phyloP scores from a whole-genome alignment of 1,140 invertebrate genomes.

The Papilio aristodemus region DNA sequence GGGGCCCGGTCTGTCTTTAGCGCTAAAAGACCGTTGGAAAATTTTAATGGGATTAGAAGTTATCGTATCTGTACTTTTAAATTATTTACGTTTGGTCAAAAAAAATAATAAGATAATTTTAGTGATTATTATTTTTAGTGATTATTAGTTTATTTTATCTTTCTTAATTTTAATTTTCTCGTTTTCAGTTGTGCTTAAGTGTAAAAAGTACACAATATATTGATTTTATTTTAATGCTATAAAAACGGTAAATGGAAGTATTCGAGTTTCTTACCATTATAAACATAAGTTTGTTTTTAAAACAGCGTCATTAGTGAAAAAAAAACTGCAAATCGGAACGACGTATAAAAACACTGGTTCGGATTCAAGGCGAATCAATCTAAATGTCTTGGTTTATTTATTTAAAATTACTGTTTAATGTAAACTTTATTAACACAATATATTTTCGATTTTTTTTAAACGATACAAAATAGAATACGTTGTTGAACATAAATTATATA shows the following conservation, averaged over 20 bases:
- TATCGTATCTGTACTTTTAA: too few relatives aligned
- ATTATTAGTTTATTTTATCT: too few relatives aligned
- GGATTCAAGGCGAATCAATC: not conserved
- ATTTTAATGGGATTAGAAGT: too few relatives aligned
- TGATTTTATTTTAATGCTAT: constrained; percentile 1
- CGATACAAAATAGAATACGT: too few relatives aligned
- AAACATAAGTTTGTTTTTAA: not conserved
- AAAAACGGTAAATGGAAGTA: too few relatives aligned
- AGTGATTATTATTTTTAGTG: too few relatives aligned
- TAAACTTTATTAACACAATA: not conserved
- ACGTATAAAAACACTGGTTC: not conserved
- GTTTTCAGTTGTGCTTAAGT: not conserved
- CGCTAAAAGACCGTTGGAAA: too few relatives aligned
- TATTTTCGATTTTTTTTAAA: not conserved
- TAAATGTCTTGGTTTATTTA: not conserved
- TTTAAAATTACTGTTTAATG: not conserved
- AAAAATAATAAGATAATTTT: too few relatives aligned
- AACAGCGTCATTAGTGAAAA: not conserved
- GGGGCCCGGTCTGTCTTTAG: too few relatives aligned
- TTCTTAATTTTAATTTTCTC: too few relatives aligned
- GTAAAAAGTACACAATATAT: not conserved
- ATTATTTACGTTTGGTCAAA: too few relatives aligned
- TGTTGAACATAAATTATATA: too few relatives aligned
- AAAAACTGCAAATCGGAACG: not conserved
- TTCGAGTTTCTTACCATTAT: not conserved